A percentile compares a stretch with the other conserved stretches of the same genome.
Conservation (phyloP, 2,113 vertebrate species). For the Lampris megalopsis region DNA sequence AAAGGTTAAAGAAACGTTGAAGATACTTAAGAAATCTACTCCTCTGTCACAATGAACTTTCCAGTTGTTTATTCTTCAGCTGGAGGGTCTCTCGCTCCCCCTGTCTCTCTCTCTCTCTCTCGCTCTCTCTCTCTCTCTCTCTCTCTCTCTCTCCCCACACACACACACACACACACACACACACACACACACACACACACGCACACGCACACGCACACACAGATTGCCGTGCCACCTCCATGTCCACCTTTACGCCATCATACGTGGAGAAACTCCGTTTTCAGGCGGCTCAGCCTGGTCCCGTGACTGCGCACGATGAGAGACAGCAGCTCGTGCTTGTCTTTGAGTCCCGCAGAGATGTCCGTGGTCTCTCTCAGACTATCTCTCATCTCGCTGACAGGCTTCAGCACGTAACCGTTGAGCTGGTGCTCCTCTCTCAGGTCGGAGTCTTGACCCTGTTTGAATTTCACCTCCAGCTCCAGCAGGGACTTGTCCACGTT, state of each 20-base stretch:
- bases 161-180: conserved; percentile 5
- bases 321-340: conserved; percentile 92
- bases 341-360: conserved; percentile 90
- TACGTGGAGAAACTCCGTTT: conserved; percentile 87
- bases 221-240: background rate
- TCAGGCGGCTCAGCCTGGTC: conserved; percentile 90
- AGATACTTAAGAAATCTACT: conserved; percentile 31
- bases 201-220: background rate
- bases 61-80: conserved; percentile 49
- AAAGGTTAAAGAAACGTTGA: conserved; percentile 36
- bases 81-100: conserved; percentile 26
- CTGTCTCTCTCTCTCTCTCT: background rate
- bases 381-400: conserved; percentile 86
- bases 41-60: conserved; percentile 49
- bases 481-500: conserved; percentile 91
- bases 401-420: conserved; percentile 86
- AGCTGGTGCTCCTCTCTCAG: conserved; percentile 87
- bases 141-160: background rate
- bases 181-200: conserved; percentile 20
- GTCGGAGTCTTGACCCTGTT: conserved; percentile 89
- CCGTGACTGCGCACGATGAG: conserved; percentile 94
- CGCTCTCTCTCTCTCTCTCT: background rate
- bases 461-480: conserved; percentile 95
- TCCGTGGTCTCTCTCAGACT: conserved; percentile 87
- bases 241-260: conserved; percentile 59